phyloP scores from a whole-genome alignment of 2,113 vertebrate genomes.

The Drymodes brunneopygia region DNA sequence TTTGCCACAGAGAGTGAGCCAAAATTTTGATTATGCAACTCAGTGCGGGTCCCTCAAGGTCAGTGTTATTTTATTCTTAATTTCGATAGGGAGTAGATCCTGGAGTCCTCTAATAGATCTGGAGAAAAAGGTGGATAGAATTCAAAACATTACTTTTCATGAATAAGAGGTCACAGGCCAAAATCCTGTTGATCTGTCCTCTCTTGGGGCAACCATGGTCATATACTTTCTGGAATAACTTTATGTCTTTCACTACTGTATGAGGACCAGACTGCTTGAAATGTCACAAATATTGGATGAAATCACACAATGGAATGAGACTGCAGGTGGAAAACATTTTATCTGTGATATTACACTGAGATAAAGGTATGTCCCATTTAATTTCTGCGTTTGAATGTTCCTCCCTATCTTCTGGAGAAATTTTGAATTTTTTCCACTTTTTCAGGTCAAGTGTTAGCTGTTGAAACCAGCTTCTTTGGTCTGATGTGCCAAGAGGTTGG shows the following conservation, averaged over 20 bases:
- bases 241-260: neutral
- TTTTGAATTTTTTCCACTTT: neutral
- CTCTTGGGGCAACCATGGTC: neutral
- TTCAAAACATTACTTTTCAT: neutral
- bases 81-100: neutral
- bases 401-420: neutral
- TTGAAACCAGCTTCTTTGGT: neutral
- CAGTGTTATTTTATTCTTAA: neutral
- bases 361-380: neutral
- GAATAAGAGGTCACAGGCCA: neutral
- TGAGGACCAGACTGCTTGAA: neutral
- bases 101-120: accelerated
- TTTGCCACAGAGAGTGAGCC: neutral
- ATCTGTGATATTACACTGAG: neutral
- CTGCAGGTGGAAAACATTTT: neutral
- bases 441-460: neutral
- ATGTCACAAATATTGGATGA: neutral
- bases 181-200: neutral
- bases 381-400: neutral
- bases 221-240: neutral
- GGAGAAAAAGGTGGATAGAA: neutral
- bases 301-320: neutral
- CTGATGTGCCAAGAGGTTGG: neutral
- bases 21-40: neutral
- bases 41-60: neutral